These are phyloP conservation scores for Chymomyza costata DNA, from an alignment of 1,140 invertebrate species.

Conservation along the genomic window DNA sequence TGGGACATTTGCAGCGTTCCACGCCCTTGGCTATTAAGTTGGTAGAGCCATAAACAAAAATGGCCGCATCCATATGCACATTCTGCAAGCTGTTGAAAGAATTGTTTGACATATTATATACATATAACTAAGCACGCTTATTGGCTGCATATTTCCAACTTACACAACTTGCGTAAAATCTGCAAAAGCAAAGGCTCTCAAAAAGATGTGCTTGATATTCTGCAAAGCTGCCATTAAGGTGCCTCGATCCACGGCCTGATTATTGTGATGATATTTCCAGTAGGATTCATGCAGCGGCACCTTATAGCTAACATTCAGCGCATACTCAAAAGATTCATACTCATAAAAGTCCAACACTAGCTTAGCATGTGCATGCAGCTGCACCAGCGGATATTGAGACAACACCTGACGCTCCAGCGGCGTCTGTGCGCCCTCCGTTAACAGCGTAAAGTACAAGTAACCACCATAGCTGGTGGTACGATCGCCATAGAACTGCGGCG, in stretches of 20 bases:
- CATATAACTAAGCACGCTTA: background rate
- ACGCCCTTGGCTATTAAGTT: conserved; percentile 85
- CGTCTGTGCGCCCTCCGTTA: conserved; percentile 80
- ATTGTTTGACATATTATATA: background rate
- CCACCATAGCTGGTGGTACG: conserved; percentile 95
- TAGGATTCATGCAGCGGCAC: conserved; percentile 79
- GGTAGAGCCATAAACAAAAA: conserved; percentile 79
- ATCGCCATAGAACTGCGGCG: conserved; percentile 90
- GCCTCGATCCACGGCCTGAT: conserved; percentile 78
- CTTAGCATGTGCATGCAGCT: conserved; percentile 87
- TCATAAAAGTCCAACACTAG: conserved; percentile 88
- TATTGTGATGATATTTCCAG: conserved; percentile 75
- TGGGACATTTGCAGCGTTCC: conserved; percentile 91
- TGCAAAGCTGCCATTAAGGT: conserved; percentile 93
- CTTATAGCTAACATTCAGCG: conserved; percentile 59
- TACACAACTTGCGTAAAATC: conserved; percentile 81
- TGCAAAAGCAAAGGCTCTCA: conserved; percentile 84
- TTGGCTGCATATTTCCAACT: conserved; percentile 70
- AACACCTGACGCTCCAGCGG: conserved; percentile 77
- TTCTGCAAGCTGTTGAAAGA: conserved; percentile 71
- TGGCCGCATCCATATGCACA: conserved; percentile 89
- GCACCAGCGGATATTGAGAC: conserved; percentile 85
- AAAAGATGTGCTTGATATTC: conserved; percentile 87
- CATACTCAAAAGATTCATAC: conserved; percentile 58
- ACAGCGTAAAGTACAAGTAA: conserved; percentile 86